A percentile compares a stretch with the other conserved stretches of the same genome.
Evolutionary conservation across 2,113 vertebrate genomes (phyloP).

Genomic region (Carollia perspicillata): DNA sequence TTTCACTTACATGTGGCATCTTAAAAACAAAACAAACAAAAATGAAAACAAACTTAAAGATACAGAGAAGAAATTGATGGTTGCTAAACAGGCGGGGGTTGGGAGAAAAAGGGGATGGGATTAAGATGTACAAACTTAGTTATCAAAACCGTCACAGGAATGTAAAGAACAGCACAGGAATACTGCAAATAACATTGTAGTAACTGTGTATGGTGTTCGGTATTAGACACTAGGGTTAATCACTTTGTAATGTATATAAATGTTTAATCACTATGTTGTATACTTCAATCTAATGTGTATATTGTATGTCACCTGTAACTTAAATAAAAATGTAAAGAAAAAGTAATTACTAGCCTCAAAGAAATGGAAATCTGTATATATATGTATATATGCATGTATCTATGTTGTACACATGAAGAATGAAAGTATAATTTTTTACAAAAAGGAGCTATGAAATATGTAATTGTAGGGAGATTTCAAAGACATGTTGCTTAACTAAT

Average conservation of each 20-base stretch:
- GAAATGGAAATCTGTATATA: background rate
- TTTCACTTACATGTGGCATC: background rate
- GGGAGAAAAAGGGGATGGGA: background rate
- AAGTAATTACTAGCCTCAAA: slow-evolving; percentile 12
- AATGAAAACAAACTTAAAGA: background rate
- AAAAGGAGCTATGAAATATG: slow-evolving; percentile 19
- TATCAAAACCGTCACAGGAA: background rate
- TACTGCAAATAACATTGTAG: too few relatives aligned
- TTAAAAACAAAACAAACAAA: background rate
- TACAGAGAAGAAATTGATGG: background rate
- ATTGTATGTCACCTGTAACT: background rate
- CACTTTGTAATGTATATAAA: background rate
- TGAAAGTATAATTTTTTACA: slow-evolving; percentile 28
- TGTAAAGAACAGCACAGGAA: background rate
- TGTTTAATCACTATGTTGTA: background rate
- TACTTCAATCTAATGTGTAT: background rate
- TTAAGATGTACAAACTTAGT: background rate
- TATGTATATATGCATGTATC: background rate
- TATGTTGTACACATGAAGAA: background rate
- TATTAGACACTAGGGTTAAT: background rate
- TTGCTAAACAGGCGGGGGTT: background rate
- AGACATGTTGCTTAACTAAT: background rate
- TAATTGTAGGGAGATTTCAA: slow-evolving; percentile 9
- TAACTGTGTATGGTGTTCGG: background rate
- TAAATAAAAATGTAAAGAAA: background rate